Percentiles rank a stretch among this genome's conserved stretches.
Evolutionary conservation across 2,888 invertebrate species (phyloP).

Genomic region (Punctoribates punctum): DNA sequence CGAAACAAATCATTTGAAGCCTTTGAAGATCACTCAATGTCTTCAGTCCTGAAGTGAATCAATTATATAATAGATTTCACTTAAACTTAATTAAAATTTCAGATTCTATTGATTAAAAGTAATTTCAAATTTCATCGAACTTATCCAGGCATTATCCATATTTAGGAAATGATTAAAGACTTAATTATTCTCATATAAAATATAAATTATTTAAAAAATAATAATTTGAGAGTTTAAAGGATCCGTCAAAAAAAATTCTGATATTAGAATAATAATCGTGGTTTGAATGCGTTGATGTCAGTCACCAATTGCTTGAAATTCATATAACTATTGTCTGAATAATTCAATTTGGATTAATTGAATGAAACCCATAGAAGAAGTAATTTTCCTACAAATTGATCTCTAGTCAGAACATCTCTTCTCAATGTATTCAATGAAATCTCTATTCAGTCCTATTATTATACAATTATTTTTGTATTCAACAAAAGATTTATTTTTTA

Average conservation of each 20-base stretch:
- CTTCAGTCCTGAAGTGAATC: too few relatives aligned
- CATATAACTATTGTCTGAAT: slow-evolving; percentile 4
- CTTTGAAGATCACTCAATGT: too few relatives aligned
- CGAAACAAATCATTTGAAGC: too few relatives aligned
- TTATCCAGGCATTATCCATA: neutral
- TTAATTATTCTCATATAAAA: neutral
- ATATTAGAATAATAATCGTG: neutral
- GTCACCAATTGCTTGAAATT: neutral
- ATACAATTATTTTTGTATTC: neutral
- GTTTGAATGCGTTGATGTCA: neutral
- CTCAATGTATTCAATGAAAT: neutral
- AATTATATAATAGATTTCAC: too few relatives aligned
- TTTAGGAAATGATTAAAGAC: slow-evolving; percentile 11
- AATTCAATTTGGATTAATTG: neutral
- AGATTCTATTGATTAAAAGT: neutral
- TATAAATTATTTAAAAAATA: neutral
- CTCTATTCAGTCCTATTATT: neutral
- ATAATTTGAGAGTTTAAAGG: neutral
- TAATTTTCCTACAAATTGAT: neutral
- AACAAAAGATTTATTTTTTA: slow-evolving; percentile 24
- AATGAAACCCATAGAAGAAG: neutral
- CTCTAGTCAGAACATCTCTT: neutral
- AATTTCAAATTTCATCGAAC: neutral
- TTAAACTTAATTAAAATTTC: too few relatives aligned
- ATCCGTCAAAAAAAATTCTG: neutral